Conservation (phyloP, 2,797 vertebrate genomes). For the Lithobates pipiens region DNA sequence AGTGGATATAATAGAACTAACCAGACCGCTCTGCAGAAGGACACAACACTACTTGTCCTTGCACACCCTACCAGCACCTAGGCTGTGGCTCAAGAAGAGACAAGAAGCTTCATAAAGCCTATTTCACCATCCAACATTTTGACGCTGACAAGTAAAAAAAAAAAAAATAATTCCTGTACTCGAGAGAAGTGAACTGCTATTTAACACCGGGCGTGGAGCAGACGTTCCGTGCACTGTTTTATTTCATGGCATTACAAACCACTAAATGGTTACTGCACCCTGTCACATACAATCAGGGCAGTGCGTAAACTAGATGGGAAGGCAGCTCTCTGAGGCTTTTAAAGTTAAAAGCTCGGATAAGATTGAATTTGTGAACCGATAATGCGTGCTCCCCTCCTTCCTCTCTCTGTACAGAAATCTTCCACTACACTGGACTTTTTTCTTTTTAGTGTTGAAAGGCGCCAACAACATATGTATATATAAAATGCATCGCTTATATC, state of each 20-base stretch:
- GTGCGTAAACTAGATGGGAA: slow-evolving; percentile 69
- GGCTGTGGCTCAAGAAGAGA: background rate
- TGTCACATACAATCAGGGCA: slow-evolving; percentile 62
- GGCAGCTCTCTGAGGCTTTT: slow-evolving; percentile 71
- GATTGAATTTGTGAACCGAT: slow-evolving; percentile 70
- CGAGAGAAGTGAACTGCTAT: slow-evolving; percentile 18
- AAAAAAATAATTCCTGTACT: background rate
- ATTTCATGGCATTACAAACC: slow-evolving; percentile 55
- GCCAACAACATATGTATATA: background rate
- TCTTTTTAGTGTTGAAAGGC: slow-evolving; percentile 12
- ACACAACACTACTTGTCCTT: too few relatives aligned
- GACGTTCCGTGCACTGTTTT: slow-evolving; percentile 20
- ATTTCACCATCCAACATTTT: too few relatives aligned
- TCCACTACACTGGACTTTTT: slow-evolving; percentile 27
- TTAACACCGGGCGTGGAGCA: background rate
- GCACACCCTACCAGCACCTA: too few relatives aligned
- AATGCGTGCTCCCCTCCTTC: slow-evolving; percentile 62
- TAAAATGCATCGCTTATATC: background rate
- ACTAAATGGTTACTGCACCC: slow-evolving; percentile 62
- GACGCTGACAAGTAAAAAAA: background rate
- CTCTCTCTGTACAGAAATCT: slow-evolving; percentile 53
- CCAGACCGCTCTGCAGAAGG: too few relatives aligned
- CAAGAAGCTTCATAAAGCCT: background rate
- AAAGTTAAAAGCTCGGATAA: slow-evolving; percentile 73
- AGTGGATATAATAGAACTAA: too few relatives aligned